Percentiles rank a stretch among this genome's conserved stretches.
These are phyloP conservation scores for Oncorhynchus tshawytscha DNA, from an alignment of 2,113 vertebrate species.

Conservation along the genomic window DNA sequence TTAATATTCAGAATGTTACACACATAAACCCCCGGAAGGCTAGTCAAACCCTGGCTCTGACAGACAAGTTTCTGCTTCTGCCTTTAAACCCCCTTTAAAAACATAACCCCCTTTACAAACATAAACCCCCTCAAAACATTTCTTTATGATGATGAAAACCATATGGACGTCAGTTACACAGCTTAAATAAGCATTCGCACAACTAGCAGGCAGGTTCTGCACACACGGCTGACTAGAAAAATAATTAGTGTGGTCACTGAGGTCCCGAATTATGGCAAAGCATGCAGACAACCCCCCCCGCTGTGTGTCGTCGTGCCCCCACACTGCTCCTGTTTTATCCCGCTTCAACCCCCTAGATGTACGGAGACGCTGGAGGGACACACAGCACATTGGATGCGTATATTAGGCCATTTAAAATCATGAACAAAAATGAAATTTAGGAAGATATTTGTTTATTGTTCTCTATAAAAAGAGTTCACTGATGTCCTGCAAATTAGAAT, in stretches of 20 bases:
- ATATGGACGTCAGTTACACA: constrained; percentile 51
- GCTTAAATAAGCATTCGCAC: constrained; percentile 58
- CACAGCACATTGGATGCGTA: constrained; percentile 3
- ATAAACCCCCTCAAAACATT: no score
- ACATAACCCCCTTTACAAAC: constrained; percentile 44
- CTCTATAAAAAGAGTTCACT: no score
- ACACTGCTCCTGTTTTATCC: constrained; percentile 23
- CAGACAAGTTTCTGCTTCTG: constrained; percentile 39
- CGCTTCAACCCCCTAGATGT: constrained; percentile 16
- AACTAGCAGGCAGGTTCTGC: constrained; percentile 48
- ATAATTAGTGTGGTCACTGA: constrained; percentile 46
- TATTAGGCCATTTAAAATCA: background rate
- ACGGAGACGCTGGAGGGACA: constrained; percentile 34
- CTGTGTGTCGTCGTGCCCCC: background rate
- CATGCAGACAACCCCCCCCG: constrained; percentile 15
- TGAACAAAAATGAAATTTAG: background rate
- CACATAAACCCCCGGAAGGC: background rate
- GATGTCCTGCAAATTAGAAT: background rate
- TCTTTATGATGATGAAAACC: constrained; percentile 57
- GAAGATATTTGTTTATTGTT: no score
- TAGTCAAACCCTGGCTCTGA: constrained; percentile 25
- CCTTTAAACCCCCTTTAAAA: constrained; percentile 43
- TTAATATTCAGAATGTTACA: background rate
- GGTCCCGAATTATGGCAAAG: constrained; percentile 34
- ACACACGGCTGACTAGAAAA: constrained; percentile 52